Evolutionary conservation across 2,797 vertebrate genomes (phyloP), one percentile per base, ranked within the genome.

Genomic region (Cyclura pinguis): DNA sequence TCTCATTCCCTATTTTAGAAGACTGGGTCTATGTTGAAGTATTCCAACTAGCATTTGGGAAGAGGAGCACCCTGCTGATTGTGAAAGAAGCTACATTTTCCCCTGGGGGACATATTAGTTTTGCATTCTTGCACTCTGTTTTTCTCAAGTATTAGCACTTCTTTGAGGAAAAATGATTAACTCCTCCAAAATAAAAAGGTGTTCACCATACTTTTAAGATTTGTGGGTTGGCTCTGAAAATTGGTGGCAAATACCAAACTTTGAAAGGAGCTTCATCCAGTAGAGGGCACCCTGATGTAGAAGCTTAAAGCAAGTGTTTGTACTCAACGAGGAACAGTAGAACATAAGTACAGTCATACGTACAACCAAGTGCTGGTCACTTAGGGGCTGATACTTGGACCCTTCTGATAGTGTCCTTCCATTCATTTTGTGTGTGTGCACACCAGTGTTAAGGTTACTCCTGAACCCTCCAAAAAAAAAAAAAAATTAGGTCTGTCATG

Each of bases 271-370:
- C 67, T 84, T 82, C 10, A 32, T 50, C 88, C 89, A 90, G 80
- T 32, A 90, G 89, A 87, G 80, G 89, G 72, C n/a, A 59, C 72
- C 38, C 72, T 32, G 69, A 74, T 38, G 80, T 35, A 83, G 29
- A 24, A 85, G 3, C 47, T 88, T 27, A 50, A 62, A 78, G 78
- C 38, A 80, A 80, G 52, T 50, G 55, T 69, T 69, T 89, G 52
- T 35, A 80, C 10, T 73, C 67, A 81, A 13, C 29, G 72, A 14
- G 78, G 3, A 4, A 3, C 47, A 52, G 6, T 73, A 69, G 18
- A 52, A 88, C n/a, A 6, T 12, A 78, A 69, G 32, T 52, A n/a
- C 32, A 84, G 35, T 67, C 3, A 76, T 62, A 64, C 55, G 59
- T 50, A 55, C 62, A 62, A 84, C 2, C 47, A 83, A 83, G 62